Base-by-base conservation (phyloP, 2,797 vertebrate species). In the Periparus ater region DNA sequence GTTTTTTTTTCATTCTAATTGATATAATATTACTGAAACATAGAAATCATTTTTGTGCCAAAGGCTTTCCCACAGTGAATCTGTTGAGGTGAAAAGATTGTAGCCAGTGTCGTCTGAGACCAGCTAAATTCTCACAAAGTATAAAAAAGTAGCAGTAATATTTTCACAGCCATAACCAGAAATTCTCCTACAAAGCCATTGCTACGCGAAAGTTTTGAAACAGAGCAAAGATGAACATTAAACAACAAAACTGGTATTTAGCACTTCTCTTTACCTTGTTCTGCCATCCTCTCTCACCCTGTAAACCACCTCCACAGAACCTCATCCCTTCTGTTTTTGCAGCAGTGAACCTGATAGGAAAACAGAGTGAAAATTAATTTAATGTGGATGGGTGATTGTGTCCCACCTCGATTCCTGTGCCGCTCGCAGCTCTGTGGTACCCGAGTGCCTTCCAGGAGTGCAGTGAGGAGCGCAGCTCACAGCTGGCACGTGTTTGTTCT, bases 401-500 rank as follows among this genome's bases (percentile, higher is more conserved):
- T 74, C 89, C 78, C 70, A 72, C 40, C 70, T 74, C 0, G 0
- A 6, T 27, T 85, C 27, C 30, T 54, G 13, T 1, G 3, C 51
- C 16, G 17, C 13, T 84, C 18, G n/a, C 55, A 55, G 60, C 74
- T 42, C 42, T 2, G 2, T 26, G 10, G 60, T 16, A 5, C 51
- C 88, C 5, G 7, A 27, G 40, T 14, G 58, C 75, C 91, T 80
- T 80, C 81, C 84, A 88, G 91, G 89, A 95, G 86, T 4, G 81
- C 73, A 60, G 44, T 8, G 90, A 94, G 5, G 38, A 51, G 85
- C 5, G 58, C 12, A 20, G 70, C 78, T 81, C 3, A 3, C 88
- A 95, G 89, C 92, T 95, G 95, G 78, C 87, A 62, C 15, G 19
- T 23, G 73, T 80, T 87, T 61, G 38, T 44, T 93, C 81, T 79